phyloP scores from a whole-genome alignment of 2,797 vertebrate species.

The Meda fulgida region DNA sequence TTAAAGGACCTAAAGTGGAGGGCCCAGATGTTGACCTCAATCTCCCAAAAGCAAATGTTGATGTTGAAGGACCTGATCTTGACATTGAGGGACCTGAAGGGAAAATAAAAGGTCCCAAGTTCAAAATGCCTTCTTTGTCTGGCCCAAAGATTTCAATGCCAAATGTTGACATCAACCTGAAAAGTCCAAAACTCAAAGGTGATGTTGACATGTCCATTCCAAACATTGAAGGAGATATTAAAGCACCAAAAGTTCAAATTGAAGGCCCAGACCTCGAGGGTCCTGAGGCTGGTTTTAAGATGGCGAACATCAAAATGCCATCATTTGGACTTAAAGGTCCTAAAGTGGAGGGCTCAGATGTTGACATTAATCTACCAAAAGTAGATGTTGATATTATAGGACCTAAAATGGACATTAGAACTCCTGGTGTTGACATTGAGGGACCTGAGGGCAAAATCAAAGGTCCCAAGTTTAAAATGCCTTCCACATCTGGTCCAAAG shows the following conservation, averaged over 20 bases:
- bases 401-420: too few species aligned
- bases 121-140: not conserved
- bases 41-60: not conserved
- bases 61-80: not conserved
- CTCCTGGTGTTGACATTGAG: not conserved
- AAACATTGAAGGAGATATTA: not conserved
- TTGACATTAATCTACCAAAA: not conserved
- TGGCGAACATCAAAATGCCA: not conserved
- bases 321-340: not conserved
- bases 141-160: constrained; percentile 42
- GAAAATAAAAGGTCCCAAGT: constrained; percentile 46
- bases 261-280: not conserved
- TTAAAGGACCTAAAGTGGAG: not conserved
- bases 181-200: constrained; percentile 41
- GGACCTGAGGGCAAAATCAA: not conserved
- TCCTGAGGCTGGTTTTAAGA: not conserved
- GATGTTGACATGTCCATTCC: not conserved
- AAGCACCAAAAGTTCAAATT: not conserved
- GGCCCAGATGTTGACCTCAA: not conserved
- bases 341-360: not conserved
- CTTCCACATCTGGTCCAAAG: not conserved
- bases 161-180: constrained; percentile 11
- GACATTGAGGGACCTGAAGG: constrained; percentile 51
- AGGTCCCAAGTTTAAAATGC: not conserved
- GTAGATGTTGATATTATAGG: too few species aligned